Evolutionary conservation across 2,113 vertebrate genomes (phyloP), one percentile per base, ranked within the genome.

Genomic region (Rhea pennata): DNA sequence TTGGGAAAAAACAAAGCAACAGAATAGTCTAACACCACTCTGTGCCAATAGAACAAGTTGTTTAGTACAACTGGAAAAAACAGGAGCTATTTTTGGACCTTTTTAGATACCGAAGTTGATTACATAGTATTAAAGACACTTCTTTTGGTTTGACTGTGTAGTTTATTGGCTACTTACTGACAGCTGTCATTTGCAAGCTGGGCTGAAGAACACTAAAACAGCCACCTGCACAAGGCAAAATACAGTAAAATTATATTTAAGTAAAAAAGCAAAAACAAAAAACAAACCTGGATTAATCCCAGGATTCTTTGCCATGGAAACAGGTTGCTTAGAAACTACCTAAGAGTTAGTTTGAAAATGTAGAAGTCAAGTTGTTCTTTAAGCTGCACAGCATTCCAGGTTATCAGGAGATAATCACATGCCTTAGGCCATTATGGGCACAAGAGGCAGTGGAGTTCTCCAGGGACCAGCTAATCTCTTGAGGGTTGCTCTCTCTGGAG

Each of bases 281-380:
- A 77, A 80, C 91, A 91, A 73, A 79, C 97, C 97, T 95, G 95
- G 94, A 96, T 98, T 98, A 98, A 98, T 97, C 97, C 97, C 80
- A 94, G 97, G 97, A 96, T 97, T 97, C 97, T 97, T 98, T 97
- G 95, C 98, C 97, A 98, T 98, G 98, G 98, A 98, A 98, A 98
- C 98, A 88, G 98, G 98, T 98, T 98, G 98, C 98, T 98, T 98
- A 95, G 98, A 96, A 98, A 98, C 98, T 97, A 95, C 94, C 96
- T 95, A 92, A 95, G 97, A 54, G 95, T 79, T 64, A 96, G 96
- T 97, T 97, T 94, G 96, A 94, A 97, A 97, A 96, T 91, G 93
- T 90, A 95, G 50, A 94, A 98, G 98, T 98, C 97, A 97, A 98
- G 97, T 97, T 98, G 97, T 96, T 97, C 94, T 95, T 95, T 96